Percentiles rank a stretch among this genome's conserved stretches.
phyloP scores from a whole-genome alignment of 64 coral and sea anemone species.

The Montipora sp. region DNA sequence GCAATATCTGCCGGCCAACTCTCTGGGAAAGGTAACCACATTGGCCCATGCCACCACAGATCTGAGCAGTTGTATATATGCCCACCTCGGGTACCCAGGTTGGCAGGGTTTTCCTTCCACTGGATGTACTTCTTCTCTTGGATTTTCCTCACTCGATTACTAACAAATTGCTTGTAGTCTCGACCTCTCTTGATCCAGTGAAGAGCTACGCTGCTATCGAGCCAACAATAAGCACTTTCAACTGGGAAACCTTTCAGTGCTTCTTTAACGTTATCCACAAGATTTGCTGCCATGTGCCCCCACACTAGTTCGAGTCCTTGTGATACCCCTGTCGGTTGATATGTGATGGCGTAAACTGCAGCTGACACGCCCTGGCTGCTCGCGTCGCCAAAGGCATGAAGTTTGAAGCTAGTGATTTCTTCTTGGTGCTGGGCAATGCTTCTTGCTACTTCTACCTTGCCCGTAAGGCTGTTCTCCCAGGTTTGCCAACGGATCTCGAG shows the following conservation, averaged over 20 bases:
- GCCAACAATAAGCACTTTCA: conserved; percentile 17
- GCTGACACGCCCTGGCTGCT: conserved; percentile 20
- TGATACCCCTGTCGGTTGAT: conserved; percentile 48
- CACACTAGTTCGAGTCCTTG: conserved; percentile 69
- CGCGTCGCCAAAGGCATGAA: conserved; percentile 54
- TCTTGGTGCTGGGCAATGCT: conserved; percentile 51
- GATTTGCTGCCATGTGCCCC: conserved; percentile 10
- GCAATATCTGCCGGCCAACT: conserved; percentile 56
- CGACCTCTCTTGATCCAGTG: conserved; percentile 51
- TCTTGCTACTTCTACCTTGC: conserved; percentile 42
- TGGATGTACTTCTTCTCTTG: conserved; percentile 38
- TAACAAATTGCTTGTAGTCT: conserved; percentile 53
- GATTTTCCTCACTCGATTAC: conserved; percentile 49
- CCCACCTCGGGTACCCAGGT: conserved; percentile 37
- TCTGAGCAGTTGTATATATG: no score
- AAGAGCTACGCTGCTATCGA: conserved; percentile 43
- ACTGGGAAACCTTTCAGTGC: conserved; percentile 48
- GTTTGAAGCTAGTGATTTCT: conserved; percentile 30
- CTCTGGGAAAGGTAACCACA: conserved; percentile 42
- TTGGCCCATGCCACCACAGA: conserved; percentile 19
- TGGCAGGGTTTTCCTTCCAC: conserved; percentile 66
- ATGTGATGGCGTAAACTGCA: conserved; percentile 36
- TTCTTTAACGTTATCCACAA: conserved; percentile 33
- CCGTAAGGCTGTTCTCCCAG: conserved; percentile 23
- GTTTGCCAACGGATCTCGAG: neutral